These are phyloP conservation scores for Drosophila arawakana DNA, from an alignment of 1,140 invertebrate genomes.

Conservation along the genomic window DNA sequence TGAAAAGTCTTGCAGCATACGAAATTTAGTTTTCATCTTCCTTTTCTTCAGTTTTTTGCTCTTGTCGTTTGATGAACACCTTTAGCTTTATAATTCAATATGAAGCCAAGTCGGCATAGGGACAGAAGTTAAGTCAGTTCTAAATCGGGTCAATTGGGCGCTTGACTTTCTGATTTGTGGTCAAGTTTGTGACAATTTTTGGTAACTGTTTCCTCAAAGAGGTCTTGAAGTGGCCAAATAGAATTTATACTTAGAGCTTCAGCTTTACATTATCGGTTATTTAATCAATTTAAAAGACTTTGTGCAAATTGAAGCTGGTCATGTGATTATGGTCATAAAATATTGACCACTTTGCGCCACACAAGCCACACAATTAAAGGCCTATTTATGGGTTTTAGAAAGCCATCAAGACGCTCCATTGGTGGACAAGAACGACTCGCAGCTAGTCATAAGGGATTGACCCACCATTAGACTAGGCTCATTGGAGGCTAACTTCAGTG, in stretches of 20 bases:
- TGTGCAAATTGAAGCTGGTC: background rate
- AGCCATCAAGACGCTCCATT: slow-evolving; percentile 31
- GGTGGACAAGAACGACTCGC: slow-evolving; percentile 11
- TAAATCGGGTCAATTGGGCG: slow-evolving; percentile 27
- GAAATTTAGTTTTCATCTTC: slow-evolving; percentile 1
- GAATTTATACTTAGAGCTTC: background rate
- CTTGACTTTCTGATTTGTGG: slow-evolving; percentile 10
- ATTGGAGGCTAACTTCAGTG: slow-evolving; percentile 49
- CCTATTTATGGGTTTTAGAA: slow-evolving; percentile 27
- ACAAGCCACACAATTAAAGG: slow-evolving; percentile 33
- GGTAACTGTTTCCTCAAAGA: background rate
- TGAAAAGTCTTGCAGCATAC: background rate
- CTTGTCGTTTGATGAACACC: background rate
- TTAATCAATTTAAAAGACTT: slow-evolving; percentile 37
- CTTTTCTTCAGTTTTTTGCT: too few species aligned
- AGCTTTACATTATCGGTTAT: background rate
- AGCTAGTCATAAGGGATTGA: slow-evolving; percentile 19
- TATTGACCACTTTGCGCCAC: slow-evolving; percentile 27
- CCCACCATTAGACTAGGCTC: slow-evolving; percentile 29
- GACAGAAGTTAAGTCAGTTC: background rate
- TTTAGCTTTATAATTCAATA: slow-evolving; percentile 5
- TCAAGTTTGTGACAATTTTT: slow-evolving; percentile 5
- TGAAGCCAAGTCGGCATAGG: background rate
- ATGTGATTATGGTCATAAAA: slow-evolving; percentile 26
- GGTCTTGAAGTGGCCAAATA: background rate